Conservation (phyloP, 2,797 vertebrate species). For the Ateles fusciceps region DNA sequence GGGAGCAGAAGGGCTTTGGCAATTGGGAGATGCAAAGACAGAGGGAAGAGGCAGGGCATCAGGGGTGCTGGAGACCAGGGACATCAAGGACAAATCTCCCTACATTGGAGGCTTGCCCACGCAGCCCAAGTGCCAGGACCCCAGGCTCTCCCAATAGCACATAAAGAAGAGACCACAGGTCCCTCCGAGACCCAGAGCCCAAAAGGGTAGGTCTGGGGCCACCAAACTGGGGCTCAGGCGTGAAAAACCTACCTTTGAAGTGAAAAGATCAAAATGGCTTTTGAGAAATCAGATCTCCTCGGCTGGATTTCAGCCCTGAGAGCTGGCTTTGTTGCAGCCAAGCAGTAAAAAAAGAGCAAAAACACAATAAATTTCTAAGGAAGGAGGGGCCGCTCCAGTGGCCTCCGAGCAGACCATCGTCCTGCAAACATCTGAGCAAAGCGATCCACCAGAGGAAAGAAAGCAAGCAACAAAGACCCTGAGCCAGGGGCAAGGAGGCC, state of each 20-base stretch:
- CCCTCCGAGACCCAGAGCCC: not conserved
- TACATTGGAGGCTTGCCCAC: not conserved
- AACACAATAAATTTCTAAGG: slow-evolving; percentile 65
- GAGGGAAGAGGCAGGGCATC: not conserved
- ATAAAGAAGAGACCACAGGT: not conserved
- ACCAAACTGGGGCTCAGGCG: not conserved
- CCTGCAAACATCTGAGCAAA: not conserved
- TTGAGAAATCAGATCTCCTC: slow-evolving; percentile 83
- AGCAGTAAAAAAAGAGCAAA: slow-evolving; percentile 79
- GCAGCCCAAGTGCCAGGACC: not conserved
- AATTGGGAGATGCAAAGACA: not conserved
- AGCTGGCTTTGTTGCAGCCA: slow-evolving; percentile 69
- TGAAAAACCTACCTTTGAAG: slow-evolving; percentile 82
- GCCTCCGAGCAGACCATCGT: not conserved
- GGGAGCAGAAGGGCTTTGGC: not conserved
- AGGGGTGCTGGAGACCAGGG: not conserved
- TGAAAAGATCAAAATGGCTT: slow-evolving; percentile 82
- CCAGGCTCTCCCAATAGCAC: not conserved
- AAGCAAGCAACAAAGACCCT: not conserved
- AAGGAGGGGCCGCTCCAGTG: not conserved
- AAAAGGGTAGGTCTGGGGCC: not conserved
- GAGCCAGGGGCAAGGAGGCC: not conserved
- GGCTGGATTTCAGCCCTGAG: slow-evolving; percentile 79
- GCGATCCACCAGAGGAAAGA: not conserved
- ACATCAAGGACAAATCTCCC: not conserved